These are phyloP conservation scores for Xestia rhomboidea DNA, from an alignment of 2,888 invertebrate genomes.

Conservation along the genomic window DNA sequence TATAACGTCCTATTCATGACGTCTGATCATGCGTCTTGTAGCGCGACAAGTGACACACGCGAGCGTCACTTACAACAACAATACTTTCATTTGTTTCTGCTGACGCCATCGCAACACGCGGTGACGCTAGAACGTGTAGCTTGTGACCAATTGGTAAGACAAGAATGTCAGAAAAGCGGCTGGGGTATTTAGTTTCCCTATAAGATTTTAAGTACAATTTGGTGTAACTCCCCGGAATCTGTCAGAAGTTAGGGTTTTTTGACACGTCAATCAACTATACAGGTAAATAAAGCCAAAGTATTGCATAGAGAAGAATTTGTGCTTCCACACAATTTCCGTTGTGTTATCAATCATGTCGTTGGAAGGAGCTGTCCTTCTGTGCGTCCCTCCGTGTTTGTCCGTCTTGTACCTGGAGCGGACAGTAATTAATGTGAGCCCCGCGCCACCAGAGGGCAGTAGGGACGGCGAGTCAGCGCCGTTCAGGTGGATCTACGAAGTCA, in stretches of 20 bases:
- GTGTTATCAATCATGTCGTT: conserved; percentile 24
- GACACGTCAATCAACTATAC: too few relatives aligned
- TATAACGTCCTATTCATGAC: not conserved
- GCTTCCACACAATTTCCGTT: not conserved
- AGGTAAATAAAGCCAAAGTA: not conserved
- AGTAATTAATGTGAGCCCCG: conserved; percentile 85
- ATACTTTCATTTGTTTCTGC: not conserved
- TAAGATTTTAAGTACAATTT: not conserved
- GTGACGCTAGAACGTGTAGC: not conserved
- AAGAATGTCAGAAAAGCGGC: not conserved
- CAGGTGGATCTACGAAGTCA: conserved; percentile 76
- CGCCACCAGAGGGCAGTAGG: conserved; percentile 66
- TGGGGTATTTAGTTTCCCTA: not conserved
- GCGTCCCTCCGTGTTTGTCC: conserved; percentile 72
- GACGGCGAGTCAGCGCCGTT: conserved; percentile 80
- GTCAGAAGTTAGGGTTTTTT: not conserved
- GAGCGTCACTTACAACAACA: not conserved
- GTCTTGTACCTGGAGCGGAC: conserved; percentile 79
- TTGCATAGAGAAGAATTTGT: not conserved
- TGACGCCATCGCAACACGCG: not conserved
- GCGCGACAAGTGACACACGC: not conserved
- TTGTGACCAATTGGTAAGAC: not conserved
- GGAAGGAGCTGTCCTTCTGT: conserved; percentile 47
- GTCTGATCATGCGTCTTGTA: not conserved
- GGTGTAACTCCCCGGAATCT: not conserved